These are phyloP conservation scores for Ciconia boyciana DNA, from an alignment of 2,113 vertebrate genomes.

Conservation along the genomic window DNA sequence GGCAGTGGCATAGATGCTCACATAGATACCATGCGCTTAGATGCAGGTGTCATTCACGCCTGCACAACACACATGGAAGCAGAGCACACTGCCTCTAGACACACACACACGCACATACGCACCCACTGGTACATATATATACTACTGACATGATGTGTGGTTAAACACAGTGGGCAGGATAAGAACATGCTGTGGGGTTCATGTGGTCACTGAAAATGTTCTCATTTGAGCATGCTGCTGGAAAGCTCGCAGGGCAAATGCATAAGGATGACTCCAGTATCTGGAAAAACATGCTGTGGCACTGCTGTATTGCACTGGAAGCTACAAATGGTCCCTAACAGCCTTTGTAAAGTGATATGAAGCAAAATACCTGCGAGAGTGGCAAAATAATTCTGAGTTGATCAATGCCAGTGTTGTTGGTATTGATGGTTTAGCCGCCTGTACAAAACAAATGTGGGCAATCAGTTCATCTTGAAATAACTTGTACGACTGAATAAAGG, in stretches of 20 bases:
- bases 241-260: neutral
- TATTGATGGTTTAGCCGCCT: constrained; percentile 25
- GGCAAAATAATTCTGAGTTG: constrained; percentile 31
- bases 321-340: neutral
- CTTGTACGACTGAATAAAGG: constrained; percentile 24
- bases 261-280: neutral
- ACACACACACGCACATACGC: accelerated
- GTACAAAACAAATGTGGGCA: constrained; percentile 27
- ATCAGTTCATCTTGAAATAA: constrained; percentile 50
- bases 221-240: neutral
- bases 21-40: neutral
- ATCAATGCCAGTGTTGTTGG: constrained; percentile 32
- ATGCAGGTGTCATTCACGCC: neutral
- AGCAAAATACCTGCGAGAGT: neutral
- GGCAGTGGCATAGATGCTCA: neutral
- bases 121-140: neutral
- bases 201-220: neutral
- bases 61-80: neutral
- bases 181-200: neutral
- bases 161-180: neutral
- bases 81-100: neutral
- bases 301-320: neutral
- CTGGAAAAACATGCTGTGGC: neutral
- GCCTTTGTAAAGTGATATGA: neutral
- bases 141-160: neutral